These are phyloP conservation scores for Idaea straminata DNA, from an alignment of 2,888 invertebrate species.

Conservation along the genomic window DNA sequence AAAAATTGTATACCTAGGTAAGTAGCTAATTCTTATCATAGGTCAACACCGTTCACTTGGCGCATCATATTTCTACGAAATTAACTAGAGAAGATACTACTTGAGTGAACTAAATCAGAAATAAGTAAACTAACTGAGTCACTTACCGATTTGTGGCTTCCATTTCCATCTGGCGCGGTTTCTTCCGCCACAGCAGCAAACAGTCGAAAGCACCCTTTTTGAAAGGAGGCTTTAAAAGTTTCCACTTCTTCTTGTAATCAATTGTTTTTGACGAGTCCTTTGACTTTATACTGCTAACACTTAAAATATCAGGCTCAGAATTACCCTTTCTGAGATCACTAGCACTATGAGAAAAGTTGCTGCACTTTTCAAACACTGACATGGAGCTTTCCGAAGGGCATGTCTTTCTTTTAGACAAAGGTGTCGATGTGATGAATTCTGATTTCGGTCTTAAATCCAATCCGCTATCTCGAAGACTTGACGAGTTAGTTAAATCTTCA, in stretches of 20 bases:
- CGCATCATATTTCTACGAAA: not conserved
- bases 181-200: slow-evolving; percentile 69
- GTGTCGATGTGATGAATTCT: slow-evolving; percentile 64
- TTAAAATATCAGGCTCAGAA: slow-evolving; percentile 67
- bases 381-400: slow-evolving; percentile 56
- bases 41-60: not conserved
- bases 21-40: not conserved
- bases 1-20: slow-evolving; percentile 10
- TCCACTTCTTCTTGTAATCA: slow-evolving; percentile 64
- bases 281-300: slow-evolving; percentile 47
- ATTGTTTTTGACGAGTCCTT: slow-evolving; percentile 51
- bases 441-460: slow-evolving; percentile 50
- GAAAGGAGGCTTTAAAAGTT: slow-evolving; percentile 60
- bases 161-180: slow-evolving; percentile 39
- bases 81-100: not conserved
- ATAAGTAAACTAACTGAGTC: slow-evolving; percentile 15
- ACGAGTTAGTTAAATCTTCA: slow-evolving; percentile 50
- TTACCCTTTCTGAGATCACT: slow-evolving; percentile 60
- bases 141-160: slow-evolving; percentile 59
- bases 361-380: slow-evolving; percentile 64
- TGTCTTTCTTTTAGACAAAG: slow-evolving; percentile 61
- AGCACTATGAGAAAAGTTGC: slow-evolving; percentile 47
- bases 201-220: slow-evolving; percentile 69
- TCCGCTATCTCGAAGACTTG: slow-evolving; percentile 58
- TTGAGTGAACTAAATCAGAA: not conserved